phyloP scores from a whole-genome alignment of 92 coral and sea anemone species.

The Palythoa grandis region DNA sequence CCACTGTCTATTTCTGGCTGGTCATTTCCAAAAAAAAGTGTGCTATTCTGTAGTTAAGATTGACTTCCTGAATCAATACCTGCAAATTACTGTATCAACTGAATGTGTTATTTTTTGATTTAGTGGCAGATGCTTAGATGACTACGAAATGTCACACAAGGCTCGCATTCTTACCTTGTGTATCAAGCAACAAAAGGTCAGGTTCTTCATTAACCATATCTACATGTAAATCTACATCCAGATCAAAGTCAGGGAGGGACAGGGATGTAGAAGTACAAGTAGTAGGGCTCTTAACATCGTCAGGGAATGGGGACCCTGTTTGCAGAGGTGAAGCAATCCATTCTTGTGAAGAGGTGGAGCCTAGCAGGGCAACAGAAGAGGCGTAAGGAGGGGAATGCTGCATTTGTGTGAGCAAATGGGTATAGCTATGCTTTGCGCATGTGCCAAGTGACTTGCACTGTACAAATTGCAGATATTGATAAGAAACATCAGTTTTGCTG shows the following conservation, averaged over 20 bases:
- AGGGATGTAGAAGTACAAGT: slow-evolving; percentile 99
- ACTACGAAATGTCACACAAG: slow-evolving; percentile 66
- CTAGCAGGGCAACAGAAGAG: slow-evolving; percentile 66
- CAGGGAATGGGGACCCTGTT: slow-evolving; percentile 92
- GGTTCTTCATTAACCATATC: slow-evolving; percentile 83
- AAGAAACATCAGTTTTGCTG: background rate
- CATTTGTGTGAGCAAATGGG: slow-evolving; percentile 19
- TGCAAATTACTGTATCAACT: background rate
- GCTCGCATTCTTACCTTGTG: slow-evolving; percentile 87
- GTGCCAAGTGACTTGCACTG: background rate
- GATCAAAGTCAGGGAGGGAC: slow-evolving; percentile 81
- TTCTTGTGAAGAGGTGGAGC: slow-evolving; percentile 71
- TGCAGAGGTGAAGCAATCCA: slow-evolving; percentile 83
- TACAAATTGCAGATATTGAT: slow-evolving; percentile 21
- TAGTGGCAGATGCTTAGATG: background rate
- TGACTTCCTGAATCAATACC: background rate
- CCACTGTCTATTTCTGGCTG: too few species aligned
- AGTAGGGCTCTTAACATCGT: slow-evolving; percentile 91
- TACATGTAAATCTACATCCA: slow-evolving; percentile 94
- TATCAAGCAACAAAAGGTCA: slow-evolving; percentile 74
- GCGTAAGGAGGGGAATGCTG: slow-evolving; percentile 26
- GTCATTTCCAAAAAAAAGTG: too few species aligned
- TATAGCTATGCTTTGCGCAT: background rate
- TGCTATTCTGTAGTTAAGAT: background rate
- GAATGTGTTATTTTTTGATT: background rate